phyloP scores from a whole-genome alignment of 2,797 vertebrate species.

The Pseudotriccus pelzelni region DNA sequence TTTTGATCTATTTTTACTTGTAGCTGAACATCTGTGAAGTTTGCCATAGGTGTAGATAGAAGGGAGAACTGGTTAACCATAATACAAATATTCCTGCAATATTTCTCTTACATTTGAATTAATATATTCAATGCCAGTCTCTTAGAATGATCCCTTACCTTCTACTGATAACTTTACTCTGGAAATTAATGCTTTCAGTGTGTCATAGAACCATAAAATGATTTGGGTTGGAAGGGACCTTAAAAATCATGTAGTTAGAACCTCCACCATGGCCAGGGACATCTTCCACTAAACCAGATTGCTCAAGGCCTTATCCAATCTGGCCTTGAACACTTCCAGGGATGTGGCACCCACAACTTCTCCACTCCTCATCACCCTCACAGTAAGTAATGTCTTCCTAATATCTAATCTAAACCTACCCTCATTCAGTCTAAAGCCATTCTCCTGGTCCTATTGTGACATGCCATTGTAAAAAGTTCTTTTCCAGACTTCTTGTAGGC shows the following conservation, averaged over 20 bases:
- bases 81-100: neutral
- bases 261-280: rapidly evolving
- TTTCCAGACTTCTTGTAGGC: neutral
- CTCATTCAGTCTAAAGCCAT: neutral
- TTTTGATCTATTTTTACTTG: neutral
- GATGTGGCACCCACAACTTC: neutral
- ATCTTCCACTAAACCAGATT: neutral
- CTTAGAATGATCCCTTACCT: neutral
- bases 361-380: neutral
- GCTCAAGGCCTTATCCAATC: neutral
- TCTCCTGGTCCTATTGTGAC: neutral
- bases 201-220: neutral
- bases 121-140: neutral
- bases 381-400: neutral
- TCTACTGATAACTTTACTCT: neutral
- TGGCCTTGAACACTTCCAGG: neutral
- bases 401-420: neutral
- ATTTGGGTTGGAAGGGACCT: neutral
- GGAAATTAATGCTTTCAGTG: neutral
- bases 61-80: neutral
- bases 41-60: neutral
- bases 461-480: neutral
- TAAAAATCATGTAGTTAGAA: neutral
- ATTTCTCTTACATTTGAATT: neutral
- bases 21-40: neutral